Conservation (phyloP, 2,113 vertebrate genomes). For the Agapornis roseicollis region DNA sequence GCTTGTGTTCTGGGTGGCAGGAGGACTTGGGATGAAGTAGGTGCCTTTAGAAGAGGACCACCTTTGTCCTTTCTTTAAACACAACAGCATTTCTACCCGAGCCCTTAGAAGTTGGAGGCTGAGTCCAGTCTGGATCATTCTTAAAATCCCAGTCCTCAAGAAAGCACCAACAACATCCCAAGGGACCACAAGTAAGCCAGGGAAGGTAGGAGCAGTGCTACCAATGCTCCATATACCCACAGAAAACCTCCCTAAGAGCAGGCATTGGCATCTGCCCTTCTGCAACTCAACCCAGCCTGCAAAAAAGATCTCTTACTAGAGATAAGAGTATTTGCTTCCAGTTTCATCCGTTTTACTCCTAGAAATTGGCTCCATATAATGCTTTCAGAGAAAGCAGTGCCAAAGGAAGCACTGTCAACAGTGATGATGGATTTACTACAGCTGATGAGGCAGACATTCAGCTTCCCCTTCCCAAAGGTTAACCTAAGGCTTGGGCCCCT, state of each 20-base stretch:
- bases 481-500: background rate
- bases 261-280: background rate
- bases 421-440: background rate
- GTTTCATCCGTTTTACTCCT: background rate
- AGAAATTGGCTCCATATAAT: background rate
- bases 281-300: background rate
- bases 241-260: background rate
- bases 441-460: background rate
- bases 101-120: background rate
- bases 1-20: background rate
- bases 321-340: background rate
- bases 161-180: background rate
- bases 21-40: background rate
- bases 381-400: background rate
- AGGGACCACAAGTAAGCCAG: background rate
- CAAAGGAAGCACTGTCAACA: background rate
- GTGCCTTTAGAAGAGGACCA: background rate
- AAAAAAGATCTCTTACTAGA: background rate
- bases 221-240: rapidly evolving
- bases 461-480: background rate
- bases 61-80: background rate
- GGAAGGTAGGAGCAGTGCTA: background rate
- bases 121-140: background rate
- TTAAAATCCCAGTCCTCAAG: background rate
- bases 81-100: background rate